Evolutionary conservation across 2,113 vertebrate species (phyloP), one percentile per base, ranked within the genome.

Genomic region (Leucopsar rothschildi): DNA sequence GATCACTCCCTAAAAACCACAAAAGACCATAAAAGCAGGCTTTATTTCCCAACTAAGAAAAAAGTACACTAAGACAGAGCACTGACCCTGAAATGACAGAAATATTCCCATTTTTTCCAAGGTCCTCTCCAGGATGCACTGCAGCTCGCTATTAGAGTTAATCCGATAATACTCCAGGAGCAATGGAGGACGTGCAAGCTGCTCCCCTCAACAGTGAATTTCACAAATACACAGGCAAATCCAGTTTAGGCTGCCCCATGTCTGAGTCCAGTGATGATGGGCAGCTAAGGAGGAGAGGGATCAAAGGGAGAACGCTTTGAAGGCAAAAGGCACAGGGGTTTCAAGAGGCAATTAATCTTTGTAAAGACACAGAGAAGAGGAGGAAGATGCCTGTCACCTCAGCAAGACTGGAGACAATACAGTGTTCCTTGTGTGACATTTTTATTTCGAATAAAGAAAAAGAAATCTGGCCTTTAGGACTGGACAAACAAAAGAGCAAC

Each of bases 281-380:
- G 68, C 78, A 93, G 63, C 63, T 76, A 24, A 72, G 75, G 50
- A 95, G 70, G 11, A 89, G 53, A 57, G 7, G 66, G 73, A 90
- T 89, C 77, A 91, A 91, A 95, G 55, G 16, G 52, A 94, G 56
- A 85, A 82, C 31, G 50, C 35, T 91, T 82, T 95, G 75, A 96
- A 92, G 68, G 59, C 24, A 87, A 85, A 91, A 95, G 5, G 17
- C 59, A 73, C 23, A 27, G 49, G 39, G 57, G 35, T 91, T 92
- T 88, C 82, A 90, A 89, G 75, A 82, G 75, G 78, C 55, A 95
- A 87, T 79, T 92, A 88, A 87, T 91, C 90, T 92, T 79, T 94
- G 59, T 42, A 92, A 82, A 59, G 78, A 59, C 55, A 33, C 13
- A 73, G 33, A 64, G 64, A 81, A 69, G 37, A 86, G 23, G 27